Conservation (phyloP, 2,888 invertebrate species). For the Lysandra bellargus region DNA sequence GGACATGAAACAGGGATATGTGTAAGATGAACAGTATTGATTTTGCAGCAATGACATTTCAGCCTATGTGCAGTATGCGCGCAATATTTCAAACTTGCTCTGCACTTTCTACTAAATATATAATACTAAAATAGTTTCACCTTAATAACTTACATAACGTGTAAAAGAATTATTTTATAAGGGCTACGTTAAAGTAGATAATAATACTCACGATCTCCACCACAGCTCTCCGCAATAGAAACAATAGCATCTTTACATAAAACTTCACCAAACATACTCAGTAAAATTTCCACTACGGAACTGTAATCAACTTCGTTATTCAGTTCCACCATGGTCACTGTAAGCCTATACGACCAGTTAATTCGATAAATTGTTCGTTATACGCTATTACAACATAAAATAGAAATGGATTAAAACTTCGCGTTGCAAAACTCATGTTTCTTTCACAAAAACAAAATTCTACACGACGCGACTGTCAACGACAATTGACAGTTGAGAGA, state of each 20-base stretch:
- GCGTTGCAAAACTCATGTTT: conserved; percentile 9
- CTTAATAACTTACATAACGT: background rate
- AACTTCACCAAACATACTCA: conserved; percentile 59
- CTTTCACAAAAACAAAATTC: background rate
- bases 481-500: too few species aligned
- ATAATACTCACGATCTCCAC: conserved; percentile 65
- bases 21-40: conserved; percentile 4
- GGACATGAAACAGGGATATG: background rate
- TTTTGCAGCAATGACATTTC: conserved; percentile 8
- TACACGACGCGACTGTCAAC: too few species aligned
- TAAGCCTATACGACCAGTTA: background rate
- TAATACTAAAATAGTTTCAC: background rate
- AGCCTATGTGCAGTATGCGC: background rate
- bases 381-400: background rate
- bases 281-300: conserved; percentile 54
- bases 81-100: conserved; percentile 21
- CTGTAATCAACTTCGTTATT: conserved; percentile 43
- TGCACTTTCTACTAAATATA: background rate
- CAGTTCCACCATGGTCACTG: conserved; percentile 39
- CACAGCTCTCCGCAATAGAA: conserved; percentile 61
- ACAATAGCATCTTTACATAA: conserved; percentile 58
- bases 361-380: conserved; percentile 27
- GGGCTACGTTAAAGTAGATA: background rate
- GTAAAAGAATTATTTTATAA: background rate
- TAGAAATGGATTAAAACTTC: background rate